Base-by-base conservation (phyloP, 1,140 invertebrate species). In the Neuroterus valhalla region DNA sequence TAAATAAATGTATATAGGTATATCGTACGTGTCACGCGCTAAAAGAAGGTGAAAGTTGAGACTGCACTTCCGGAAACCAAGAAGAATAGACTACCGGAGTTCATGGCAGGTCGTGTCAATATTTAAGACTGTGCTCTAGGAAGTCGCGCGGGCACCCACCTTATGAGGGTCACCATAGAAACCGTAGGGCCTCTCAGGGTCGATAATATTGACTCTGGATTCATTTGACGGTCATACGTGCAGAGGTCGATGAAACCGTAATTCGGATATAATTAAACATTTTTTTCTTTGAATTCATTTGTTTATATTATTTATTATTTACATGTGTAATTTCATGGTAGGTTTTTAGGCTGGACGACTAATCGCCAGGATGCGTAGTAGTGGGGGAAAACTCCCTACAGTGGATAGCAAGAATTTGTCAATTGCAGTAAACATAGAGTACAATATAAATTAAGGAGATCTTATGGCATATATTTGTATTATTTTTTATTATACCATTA, bases 131-230 rank as follows among this genome's bases (percentile, higher is more conserved):
- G 81, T 69, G 14, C 19, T 62, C 26, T 43, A 46, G 70, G 43
- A 45, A 72, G 71, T 72, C 55, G 66, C 70, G 52, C 43, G 43
- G 66, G 55, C 55, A 72, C 42, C 62, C 44, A 42, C 17, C 38
- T 85, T 86, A 82, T 82, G 81, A 26, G n/a, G 10, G 85, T 87
- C 82, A 79, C 85, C 84, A 87, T 87, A 85, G 85, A 79, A 85
- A 87, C 85, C 81, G 82, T 85, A 77, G 76, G 72, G 69, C 79
- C 81, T 81, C 80, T 79, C 83, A 81, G 62, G 82, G 80, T 85
- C 84, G 85, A 85, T 86, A 85, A 77, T 86, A 85, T 86, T 78
- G 83, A 86, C 70, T 73, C 43, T 66, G 14, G 14, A 48, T 82
- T 45, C 77, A 52, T 80, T 84, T 85, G 75, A 77, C 79, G 85